Evolutionary conservation across 2,797 vertebrate genomes (phyloP).

Genomic region (Acestrorhynchus altus): DNA sequence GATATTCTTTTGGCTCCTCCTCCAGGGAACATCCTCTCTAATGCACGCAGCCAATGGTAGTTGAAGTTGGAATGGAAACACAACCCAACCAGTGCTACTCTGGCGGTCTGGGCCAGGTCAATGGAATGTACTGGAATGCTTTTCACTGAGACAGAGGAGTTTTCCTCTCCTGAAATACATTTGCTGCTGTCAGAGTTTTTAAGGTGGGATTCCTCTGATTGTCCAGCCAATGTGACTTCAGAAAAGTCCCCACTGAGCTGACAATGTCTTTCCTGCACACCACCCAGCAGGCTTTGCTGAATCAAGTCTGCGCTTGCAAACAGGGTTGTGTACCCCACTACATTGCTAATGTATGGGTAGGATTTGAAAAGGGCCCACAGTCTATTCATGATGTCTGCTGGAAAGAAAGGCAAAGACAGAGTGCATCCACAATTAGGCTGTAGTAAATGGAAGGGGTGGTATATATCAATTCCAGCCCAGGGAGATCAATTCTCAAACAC

Average conservation of each 20-base stretch:
- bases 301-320: slow-evolving; percentile 82
- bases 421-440: not conserved
- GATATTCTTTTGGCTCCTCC: slow-evolving; percentile 68
- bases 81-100: slow-evolving; percentile 77
- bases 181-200: slow-evolving; percentile 12
- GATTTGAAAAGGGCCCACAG: slow-evolving; percentile 74
- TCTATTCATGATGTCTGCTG: slow-evolving; percentile 70
- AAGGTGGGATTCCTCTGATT: not conserved
- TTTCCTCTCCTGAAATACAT: slow-evolving; percentile 2
- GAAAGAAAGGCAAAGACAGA: slow-evolving; percentile 34
- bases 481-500: not conserved
- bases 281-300: slow-evolving; percentile 75
- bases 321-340: slow-evolving; percentile 79
- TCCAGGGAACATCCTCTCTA: slow-evolving; percentile 79
- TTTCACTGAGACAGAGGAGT: slow-evolving; percentile 16
- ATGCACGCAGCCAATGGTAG: slow-evolving; percentile 78
- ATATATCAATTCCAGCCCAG: not conserved
- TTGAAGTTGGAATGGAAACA: slow-evolving; percentile 85
- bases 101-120: slow-evolving; percentile 75
- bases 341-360: slow-evolving; percentile 77
- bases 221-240: not conserved
- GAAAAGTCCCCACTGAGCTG: not conserved
- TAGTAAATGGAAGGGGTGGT: not conserved
- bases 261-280: slow-evolving; percentile 35
- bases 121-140: slow-evolving; percentile 42